Evolutionary conservation across 1,140 invertebrate species (phyloP).

Genomic region (Helicoverpa armigera): DNA sequence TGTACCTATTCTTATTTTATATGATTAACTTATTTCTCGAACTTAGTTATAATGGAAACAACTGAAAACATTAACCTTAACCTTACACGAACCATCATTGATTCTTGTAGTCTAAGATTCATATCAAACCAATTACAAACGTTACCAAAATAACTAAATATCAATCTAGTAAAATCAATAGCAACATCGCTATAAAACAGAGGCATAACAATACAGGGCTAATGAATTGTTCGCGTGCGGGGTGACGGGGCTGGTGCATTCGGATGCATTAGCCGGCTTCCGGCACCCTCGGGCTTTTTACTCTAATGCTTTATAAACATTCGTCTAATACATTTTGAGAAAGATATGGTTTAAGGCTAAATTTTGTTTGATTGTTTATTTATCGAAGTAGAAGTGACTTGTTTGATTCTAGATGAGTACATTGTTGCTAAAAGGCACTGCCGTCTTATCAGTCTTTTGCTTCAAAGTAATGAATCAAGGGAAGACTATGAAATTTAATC

Average conservation of each 20-base stretch:
- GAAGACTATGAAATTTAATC: too few species aligned
- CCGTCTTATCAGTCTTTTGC: too few species aligned
- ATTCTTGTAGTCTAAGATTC: not conserved
- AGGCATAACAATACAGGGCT: constrained; percentile 69
- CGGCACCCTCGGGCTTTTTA: constrained; percentile 64
- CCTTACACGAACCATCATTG: not conserved
- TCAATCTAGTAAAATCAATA: constrained; percentile 41
- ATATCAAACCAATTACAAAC: not conserved
- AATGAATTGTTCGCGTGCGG: constrained; percentile 81
- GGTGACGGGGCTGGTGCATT: constrained; percentile 70
- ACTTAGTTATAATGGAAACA: too few species aligned
- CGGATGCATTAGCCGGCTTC: constrained; percentile 81
- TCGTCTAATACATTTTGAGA: not conserved
- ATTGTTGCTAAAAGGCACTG: too few species aligned
- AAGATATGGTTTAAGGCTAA: not conserved
- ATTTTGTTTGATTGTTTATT: too few species aligned
- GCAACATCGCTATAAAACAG: constrained; percentile 18
- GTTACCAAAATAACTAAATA: not conserved
- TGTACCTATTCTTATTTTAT: too few species aligned
- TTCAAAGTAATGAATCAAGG: too few species aligned
- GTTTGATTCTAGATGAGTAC: too few species aligned
- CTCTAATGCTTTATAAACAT: constrained; percentile 52
- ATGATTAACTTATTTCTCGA: too few species aligned
- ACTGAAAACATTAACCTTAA: too few species aligned
- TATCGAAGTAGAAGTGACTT: too few species aligned